Conservation (phyloP, 2,888 invertebrate species). For the Nasonovia ribisnigri region DNA sequence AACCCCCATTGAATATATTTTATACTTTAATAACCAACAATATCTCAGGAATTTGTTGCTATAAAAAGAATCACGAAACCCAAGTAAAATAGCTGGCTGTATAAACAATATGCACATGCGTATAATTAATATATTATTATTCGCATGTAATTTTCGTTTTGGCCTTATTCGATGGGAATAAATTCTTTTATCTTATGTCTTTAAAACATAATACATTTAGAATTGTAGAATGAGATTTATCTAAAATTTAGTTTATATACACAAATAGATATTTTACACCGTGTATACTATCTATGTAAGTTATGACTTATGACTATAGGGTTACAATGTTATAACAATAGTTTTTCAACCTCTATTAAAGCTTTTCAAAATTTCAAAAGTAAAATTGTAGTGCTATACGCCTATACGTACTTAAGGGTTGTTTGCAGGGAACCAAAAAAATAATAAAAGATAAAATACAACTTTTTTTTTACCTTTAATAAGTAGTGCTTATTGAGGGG, state of each 20-base stretch:
- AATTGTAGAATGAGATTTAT: not conserved
- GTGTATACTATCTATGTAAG: not conserved
- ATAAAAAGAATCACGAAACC: not conserved
- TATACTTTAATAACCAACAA: not conserved
- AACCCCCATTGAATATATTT: not conserved
- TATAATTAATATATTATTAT: too few species aligned
- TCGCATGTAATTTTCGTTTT: too few species aligned
- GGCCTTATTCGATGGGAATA: too few species aligned
- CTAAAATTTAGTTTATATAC: not conserved
- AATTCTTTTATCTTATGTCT: not conserved
- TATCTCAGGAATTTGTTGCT: not conserved
- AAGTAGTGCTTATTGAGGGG: not conserved
- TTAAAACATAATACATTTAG: not conserved
- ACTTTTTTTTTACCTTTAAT: constrained; percentile 1
- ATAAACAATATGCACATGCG: too few species aligned
- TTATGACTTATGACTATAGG: too few species aligned
- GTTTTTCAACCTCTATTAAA: not conserved
- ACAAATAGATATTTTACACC: not conserved
- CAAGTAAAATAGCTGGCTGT: not conserved
- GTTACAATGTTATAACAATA: not conserved
- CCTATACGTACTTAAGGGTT: constrained; percentile 1
- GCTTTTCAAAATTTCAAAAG: not conserved
- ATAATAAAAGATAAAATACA: constrained; percentile 23
- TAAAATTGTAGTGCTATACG: not conserved
- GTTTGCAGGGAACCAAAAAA: not conserved